Conservation (phyloP, 2,113 vertebrate species). For the Zosterops hypoxanthus region DNA sequence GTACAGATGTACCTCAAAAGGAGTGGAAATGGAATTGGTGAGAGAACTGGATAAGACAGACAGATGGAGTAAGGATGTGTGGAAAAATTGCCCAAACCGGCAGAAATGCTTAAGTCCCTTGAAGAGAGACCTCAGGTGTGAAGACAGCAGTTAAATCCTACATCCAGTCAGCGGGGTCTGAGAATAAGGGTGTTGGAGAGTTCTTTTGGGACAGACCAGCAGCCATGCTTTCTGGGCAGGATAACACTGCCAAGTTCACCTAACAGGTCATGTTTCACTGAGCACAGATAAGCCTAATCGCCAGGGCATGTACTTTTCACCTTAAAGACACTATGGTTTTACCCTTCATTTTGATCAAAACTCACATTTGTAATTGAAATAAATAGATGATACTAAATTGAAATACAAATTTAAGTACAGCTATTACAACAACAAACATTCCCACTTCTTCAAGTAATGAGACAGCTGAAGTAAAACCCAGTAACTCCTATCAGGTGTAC, state of each 20-base stretch:
- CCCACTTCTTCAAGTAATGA: not conserved
- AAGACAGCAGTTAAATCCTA: not conserved
- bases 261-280: not conserved
- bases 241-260: not conserved
- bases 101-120: not conserved
- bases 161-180: not conserved
- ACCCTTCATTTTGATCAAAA: not conserved
- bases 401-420: not conserved
- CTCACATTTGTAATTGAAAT: not conserved
- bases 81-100: not conserved
- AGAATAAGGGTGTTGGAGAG: not conserved
- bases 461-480: not conserved
- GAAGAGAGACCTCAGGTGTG: not conserved
- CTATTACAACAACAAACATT: not conserved
- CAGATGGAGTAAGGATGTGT: not conserved
- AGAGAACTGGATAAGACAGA: not conserved
- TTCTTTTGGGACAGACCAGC: not conserved
- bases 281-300: not conserved
- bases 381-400: not conserved
- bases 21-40: not conserved
- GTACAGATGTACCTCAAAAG: not conserved
- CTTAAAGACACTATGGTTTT: not conserved
- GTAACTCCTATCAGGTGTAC: not conserved
- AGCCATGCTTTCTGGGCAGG: not conserved
- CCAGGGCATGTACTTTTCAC: not conserved